Conservation (phyloP, 2,797 vertebrate species). For the Brachyalestes nurse region DNA sequence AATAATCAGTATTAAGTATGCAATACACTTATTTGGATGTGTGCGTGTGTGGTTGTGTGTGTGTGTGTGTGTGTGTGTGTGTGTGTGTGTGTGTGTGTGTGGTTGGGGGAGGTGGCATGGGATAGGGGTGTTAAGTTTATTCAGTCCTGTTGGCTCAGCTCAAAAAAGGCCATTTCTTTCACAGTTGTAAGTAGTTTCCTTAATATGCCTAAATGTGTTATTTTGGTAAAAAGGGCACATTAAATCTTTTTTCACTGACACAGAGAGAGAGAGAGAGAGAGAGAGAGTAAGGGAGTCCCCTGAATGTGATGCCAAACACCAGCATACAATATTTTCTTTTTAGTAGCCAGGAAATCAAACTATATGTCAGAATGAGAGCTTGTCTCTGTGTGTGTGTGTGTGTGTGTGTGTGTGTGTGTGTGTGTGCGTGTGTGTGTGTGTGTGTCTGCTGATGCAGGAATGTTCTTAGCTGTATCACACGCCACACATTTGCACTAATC, state of each 20-base stretch:
- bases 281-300: neutral
- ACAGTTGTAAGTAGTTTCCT: no score
- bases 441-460: constrained; percentile 64
- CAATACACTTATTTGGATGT: no score
- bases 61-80: no score
- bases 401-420: constrained; percentile 41
- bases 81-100: neutral
- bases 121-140: no score
- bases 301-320: neutral
- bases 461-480: constrained; percentile 76
- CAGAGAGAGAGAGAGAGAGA: neutral
- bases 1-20: neutral
- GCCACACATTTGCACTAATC: constrained; percentile 75
- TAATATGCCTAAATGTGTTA: no score
- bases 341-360: neutral
- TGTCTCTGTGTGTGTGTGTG: constrained; percentile 48
- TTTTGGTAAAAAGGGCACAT: neutral
- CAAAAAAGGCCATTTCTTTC: no score
- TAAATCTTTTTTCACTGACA: neutral
- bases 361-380: constrained; percentile 8
- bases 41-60: no score
- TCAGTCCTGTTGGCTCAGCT: no score
- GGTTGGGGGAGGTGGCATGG: neutral
- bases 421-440: constrained; percentile 22
- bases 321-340: neutral